Conservation (phyloP, 2,797 vertebrate genomes). For the Xiphorhynchus erythropygius region DNA sequence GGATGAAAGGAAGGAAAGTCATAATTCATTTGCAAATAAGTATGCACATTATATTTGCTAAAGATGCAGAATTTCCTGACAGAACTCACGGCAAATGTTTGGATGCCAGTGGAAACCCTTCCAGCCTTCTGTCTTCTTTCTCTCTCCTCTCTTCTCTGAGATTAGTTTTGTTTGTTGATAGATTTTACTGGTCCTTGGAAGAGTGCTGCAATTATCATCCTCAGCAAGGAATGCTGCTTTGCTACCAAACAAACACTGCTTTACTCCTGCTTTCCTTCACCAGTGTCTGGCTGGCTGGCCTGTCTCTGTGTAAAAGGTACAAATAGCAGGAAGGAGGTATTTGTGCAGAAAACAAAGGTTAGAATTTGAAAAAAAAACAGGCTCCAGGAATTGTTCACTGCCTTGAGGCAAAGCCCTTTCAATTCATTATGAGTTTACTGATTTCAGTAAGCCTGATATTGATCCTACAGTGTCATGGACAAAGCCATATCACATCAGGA, state of each 20-base stretch:
- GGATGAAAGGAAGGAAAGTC: neutral
- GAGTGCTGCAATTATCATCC: neutral
- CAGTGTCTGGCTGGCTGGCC: neutral
- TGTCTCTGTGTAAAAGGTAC: neutral
- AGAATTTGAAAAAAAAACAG: neutral
- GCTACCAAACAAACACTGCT: neutral
- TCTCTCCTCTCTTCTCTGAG: neutral
- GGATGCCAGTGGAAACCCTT: neutral
- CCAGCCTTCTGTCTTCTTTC: neutral
- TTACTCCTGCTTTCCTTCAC: neutral
- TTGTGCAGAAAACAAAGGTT: neutral
- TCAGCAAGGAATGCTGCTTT: neutral
- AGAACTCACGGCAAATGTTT: neutral
- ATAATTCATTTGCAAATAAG: constrained; percentile 25
- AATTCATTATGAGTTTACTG: neutral
- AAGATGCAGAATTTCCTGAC: neutral
- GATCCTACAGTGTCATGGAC: neutral
- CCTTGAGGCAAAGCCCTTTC: neutral
- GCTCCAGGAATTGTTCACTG: neutral
- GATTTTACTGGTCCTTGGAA: neutral
- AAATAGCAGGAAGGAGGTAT: neutral
- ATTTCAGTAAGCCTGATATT: neutral
- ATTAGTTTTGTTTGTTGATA: neutral
- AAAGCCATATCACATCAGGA: neutral
- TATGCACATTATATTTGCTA: neutral